Evolutionary conservation across 2,888 invertebrate genomes (phyloP), one percentile per base, ranked within the genome.

Genomic region (Spicauda simplicius): DNA sequence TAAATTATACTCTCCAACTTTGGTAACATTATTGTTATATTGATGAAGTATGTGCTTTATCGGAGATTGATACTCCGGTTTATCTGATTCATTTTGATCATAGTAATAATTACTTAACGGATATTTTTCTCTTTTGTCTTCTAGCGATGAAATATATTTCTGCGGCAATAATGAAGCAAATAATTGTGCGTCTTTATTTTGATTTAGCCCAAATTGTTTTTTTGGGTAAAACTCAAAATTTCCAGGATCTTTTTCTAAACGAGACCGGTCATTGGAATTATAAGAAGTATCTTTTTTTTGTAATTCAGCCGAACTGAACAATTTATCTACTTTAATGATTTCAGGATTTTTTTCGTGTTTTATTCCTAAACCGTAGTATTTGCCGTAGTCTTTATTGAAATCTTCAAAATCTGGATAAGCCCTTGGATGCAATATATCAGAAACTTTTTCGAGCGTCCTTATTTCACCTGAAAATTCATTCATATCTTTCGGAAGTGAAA

Each of bases 381-480:
- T 71, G 56, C 74, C 77, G 62, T 81, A 78, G 60, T 81, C 77
- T 14, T 71, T 73, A 54, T 77, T 76, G 8, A 74, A 58, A 70
- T n/a, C 66, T 55, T 19, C 55, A 58, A 54, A 68, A 64, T 0
- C 33, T 58, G 62, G 69, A 19, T 72, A 64, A 20, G 52, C 45
- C 50, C 64, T 58, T 8, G 68, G 53, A 50, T 10, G 33, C 33
- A 72, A 64, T 53, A 68, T 54, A n/a, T 68, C 53, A 33, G 63
- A 59, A n/a, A 69, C 50, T 48, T 54, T 69, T 57, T 69, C 59
- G 56, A 61, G 67, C 12, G 30, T 57, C 33, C 60, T 18, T 55
- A 41, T 48, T 63, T 20, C n/a, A 16, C 53, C 64, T 41, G 41
- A 16, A 53, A 58, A 58, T 53, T 57, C 57, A 52, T 64, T 25